These are phyloP conservation scores for Poecilobothrus nobilitatus DNA, from an alignment of 2,888 invertebrate genomes.

Conservation along the genomic window DNA sequence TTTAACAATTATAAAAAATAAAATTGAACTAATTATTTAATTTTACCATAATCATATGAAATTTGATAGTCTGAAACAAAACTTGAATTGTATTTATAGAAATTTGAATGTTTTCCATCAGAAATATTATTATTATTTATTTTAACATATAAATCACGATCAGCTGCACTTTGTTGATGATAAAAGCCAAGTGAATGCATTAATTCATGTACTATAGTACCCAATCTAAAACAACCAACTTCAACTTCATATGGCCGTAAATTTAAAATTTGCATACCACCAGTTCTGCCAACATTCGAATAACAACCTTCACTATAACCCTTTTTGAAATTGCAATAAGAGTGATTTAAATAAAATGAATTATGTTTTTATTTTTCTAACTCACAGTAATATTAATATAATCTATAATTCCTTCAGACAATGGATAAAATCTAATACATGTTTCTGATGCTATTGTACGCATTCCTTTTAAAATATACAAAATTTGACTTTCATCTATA, in stretches of 20 bases:
- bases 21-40: no score
- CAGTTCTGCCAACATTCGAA: conserved; percentile 61
- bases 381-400: conserved; percentile 18
- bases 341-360: background rate
- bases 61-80: conserved; percentile 55
- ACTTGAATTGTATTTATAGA: conserved; percentile 52
- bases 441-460: conserved; percentile 61
- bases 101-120: conserved; percentile 57
- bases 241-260: conserved; percentile 22
- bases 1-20: background rate
- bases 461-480: conserved; percentile 59
- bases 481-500: conserved; percentile 46
- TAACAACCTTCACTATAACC: conserved; percentile 52
- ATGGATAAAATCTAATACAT: conserved; percentile 59
- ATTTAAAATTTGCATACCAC: conserved; percentile 33
- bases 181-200: conserved; percentile 67
- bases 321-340: background rate
- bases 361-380: background rate
- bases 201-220: conserved; percentile 62
- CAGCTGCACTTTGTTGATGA: conserved; percentile 67
- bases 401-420: conserved; percentile 35
- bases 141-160: conserved; percentile 58
- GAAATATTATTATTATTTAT: conserved; percentile 42
- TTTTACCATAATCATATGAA: conserved; percentile 56
- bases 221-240: conserved; percentile 30